These are phyloP conservation scores for Adelosebastes latens DNA, from an alignment of 2,797 vertebrate genomes.

Conservation along the genomic window DNA sequence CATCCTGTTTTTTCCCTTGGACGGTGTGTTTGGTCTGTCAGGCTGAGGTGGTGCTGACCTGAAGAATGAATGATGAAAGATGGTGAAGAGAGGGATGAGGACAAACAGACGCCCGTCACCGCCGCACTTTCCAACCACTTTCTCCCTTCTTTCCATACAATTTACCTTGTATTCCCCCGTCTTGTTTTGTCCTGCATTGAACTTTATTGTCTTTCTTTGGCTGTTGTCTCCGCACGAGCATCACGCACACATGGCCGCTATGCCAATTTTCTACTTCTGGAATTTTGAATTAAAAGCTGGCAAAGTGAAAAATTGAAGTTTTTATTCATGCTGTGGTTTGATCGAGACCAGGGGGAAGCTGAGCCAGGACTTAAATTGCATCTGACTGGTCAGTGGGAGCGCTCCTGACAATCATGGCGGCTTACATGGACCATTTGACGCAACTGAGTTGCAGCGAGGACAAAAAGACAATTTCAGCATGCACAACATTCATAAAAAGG, in stretches of 20 bases:
- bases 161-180: not conserved
- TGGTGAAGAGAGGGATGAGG: slow-evolving; percentile 35
- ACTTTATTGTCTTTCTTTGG: not conserved
- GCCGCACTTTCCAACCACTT: slow-evolving; percentile 25
- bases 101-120: slow-evolving; percentile 46
- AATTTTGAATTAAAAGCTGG: not conserved
- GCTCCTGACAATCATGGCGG: slow-evolving; percentile 10
- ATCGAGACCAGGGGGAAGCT: not conserved
- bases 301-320: not conserved
- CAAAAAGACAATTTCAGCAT: not conserved
- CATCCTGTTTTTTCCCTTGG: slow-evolving; percentile 67
- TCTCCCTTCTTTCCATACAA: slow-evolving; percentile 22
- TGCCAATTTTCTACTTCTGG: not conserved
- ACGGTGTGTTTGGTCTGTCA: slow-evolving; percentile 36
- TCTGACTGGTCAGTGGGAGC: not conserved
- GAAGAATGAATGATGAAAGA: slow-evolving; percentile 62
- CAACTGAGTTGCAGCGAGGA: slow-evolving; percentile 7
- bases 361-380: not conserved
- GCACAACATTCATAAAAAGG: not conserved
- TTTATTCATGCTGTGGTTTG: not conserved
- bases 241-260: not conserved
- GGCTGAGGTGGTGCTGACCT: slow-evolving; percentile 45
- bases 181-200: not conserved
- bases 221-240: not conserved
- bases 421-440: slow-evolving; percentile 31